These are phyloP conservation scores for Melanostoma scalare DNA, from an alignment of 2,888 invertebrate genomes.

Conservation along the genomic window DNA sequence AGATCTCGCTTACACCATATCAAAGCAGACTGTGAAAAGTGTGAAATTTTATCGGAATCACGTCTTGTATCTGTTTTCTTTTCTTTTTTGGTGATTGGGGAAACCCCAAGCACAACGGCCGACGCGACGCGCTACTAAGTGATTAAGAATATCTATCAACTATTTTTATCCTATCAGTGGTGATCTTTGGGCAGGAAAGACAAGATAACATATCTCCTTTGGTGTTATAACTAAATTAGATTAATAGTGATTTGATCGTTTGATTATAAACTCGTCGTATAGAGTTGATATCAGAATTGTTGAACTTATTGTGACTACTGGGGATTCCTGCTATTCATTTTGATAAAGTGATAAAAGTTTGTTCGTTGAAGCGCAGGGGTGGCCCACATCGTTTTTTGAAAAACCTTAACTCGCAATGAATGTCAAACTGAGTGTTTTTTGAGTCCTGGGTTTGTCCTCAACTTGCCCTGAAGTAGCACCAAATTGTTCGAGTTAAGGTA, in stretches of 20 bases:
- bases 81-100: slow-evolving; percentile 8
- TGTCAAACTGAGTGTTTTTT: no score
- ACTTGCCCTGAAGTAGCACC: no score
- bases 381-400: no score
- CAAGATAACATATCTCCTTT: background rate
- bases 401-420: no score
- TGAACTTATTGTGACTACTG: no score
- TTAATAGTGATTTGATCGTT: background rate
- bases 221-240: background rate
- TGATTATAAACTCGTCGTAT: background rate
- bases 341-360: no score
- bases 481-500: no score
- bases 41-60: slow-evolving; percentile 20
- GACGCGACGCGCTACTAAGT: background rate
- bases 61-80: background rate
- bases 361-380: no score
- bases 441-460: no score
- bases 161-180: background rate
- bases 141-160: slow-evolving; percentile 9
- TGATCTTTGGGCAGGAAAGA: background rate
- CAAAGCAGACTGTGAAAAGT: background rate
- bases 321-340: no score
- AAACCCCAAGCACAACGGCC: background rate
- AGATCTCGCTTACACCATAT: slow-evolving; percentile 38
- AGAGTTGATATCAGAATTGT: no score